Base-by-base conservation (phyloP, 2,888 invertebrate genomes). In the Parelbella ahira region DNA sequence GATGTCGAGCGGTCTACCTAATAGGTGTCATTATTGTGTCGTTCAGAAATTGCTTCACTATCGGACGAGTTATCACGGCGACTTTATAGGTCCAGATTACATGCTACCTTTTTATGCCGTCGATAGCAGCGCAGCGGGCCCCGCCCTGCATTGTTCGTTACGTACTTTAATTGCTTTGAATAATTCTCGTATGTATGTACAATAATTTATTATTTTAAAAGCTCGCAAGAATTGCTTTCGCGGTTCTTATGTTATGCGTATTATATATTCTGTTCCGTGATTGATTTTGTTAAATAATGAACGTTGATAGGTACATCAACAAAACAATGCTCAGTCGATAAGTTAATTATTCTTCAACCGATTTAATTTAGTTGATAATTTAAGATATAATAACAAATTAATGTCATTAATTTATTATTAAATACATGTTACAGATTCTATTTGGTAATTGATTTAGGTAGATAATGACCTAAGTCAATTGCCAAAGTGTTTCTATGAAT, bases 21-120 rank as follows among this genome's bases (percentile, higher is more conserved):
- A 87, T 87, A 81, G 82, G 72, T 87, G 83, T 87, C 86, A 87
- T 87, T 87, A 87, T 67, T 63, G 70, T 74, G 81, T 78, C 81
- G 82, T 75, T 71, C 79, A 76, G 83, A 84, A 87, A 87, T 87
- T 86, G 83, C 82, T 78, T 70, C 61, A 76, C 81, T 86, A 86
- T 86, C 86, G 80, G 75, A 74, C 59, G 76, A 79, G 75, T 72
- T 82, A 87, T 84, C 86, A 79, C 63, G 71, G 57, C 45, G 54
- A 59, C 58, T 84, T 84, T 84, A 83, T 84, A 83, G 81, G 77
- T 68, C 60, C 68, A 82, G 84, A 86, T 86, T 86, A 84, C 76
- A 84, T 69, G 77, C 70, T 72, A 60, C 60, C 39, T 46, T 46
- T 44, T 44, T 43, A 44, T 44, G 37, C 33, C 34, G 37, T 46